These are phyloP conservation scores for Morus bassanus DNA, from an alignment of 2,797 vertebrate species.

Conservation along the genomic window DNA sequence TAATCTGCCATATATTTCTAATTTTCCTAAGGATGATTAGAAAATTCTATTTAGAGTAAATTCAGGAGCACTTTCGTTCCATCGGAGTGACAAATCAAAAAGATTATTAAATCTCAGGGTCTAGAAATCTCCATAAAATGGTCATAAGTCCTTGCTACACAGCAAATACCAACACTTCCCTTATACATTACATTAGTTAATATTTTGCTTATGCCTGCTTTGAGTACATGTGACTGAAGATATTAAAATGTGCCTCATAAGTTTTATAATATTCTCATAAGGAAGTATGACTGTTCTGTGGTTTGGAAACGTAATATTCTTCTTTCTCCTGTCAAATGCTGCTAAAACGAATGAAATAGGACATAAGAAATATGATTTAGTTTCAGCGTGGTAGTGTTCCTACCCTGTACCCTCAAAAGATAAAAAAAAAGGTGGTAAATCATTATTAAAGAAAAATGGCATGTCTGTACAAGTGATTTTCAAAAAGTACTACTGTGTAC, in stretches of 20 bases:
- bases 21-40: constrained; percentile 46
- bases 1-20: constrained; percentile 49
- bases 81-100: constrained; percentile 4
- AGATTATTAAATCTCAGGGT: not conserved
- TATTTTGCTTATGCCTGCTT: not conserved
- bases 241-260: not conserved
- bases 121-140: constrained; percentile 1
- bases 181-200: not conserved
- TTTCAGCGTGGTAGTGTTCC: not conserved
- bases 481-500: not conserved
- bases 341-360: not conserved
- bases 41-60: constrained; percentile 44
- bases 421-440: not conserved
- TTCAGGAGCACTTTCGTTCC: not conserved
- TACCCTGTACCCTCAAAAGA: not conserved
- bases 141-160: not conserved
- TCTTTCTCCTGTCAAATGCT: not conserved
- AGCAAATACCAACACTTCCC: not conserved
- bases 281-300: not conserved
- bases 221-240: not conserved
- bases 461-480: not conserved
- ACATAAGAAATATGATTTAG: not conserved
- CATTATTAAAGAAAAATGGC: not conserved
- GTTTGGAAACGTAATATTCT: not conserved
- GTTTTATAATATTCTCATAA: not conserved